A percentile compares a stretch with the other conserved stretches of the same genome.
These are phyloP conservation scores for Acomys russatus DNA, from an alignment of 2,797 vertebrate genomes.

Conservation along the genomic window DNA sequence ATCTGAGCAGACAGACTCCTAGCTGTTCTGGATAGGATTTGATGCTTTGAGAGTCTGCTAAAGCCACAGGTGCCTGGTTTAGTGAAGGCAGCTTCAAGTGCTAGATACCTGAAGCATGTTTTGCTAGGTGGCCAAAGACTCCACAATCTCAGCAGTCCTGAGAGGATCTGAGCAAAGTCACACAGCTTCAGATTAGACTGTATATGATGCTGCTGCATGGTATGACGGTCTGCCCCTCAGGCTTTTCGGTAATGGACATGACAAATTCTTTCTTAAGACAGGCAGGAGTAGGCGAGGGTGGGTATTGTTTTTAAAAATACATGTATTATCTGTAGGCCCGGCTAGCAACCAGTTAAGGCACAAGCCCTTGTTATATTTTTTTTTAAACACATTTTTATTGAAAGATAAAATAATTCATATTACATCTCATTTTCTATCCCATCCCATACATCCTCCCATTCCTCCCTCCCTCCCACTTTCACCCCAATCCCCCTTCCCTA, in stretches of 20 bases:
- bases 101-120: background rate
- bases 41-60: background rate
- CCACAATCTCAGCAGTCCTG: background rate
- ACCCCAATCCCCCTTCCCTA: too few relatives aligned
- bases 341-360: too few relatives aligned
- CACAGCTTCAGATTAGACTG: fast-evolving
- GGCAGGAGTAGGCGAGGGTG: background rate
- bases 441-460: too few relatives aligned
- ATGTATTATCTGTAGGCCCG: too few relatives aligned
- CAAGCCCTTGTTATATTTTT: too few relatives aligned
- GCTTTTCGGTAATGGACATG: background rate
- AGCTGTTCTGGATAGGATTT: background rate
- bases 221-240: background rate
- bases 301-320: too few relatives aligned
- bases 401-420: too few relatives aligned
- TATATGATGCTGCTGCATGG: fast-evolving
- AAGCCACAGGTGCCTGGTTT: background rate
- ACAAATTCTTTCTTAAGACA: background rate
- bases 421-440: too few relatives aligned
- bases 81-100: background rate
- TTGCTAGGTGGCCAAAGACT: background rate
- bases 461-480: too few relatives aligned
- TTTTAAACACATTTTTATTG: too few relatives aligned
- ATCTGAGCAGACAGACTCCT: conserved; percentile 40
- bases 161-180: background rate